phyloP scores from a whole-genome alignment of 2,888 invertebrate genomes.

The Baccha elongata region DNA sequence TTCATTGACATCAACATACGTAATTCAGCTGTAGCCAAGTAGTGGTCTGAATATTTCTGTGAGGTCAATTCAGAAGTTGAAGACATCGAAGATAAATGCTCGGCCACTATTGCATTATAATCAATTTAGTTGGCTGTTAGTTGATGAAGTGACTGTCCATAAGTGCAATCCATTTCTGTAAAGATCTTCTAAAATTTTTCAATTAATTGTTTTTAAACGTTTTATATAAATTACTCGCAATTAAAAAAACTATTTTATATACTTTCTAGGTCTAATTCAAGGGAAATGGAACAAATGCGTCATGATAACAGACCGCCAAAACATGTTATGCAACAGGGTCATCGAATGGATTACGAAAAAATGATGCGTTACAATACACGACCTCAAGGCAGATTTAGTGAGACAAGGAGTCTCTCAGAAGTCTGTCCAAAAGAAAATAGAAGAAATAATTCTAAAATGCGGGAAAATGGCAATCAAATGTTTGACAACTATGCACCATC shows the following conservation, averaged over 20 bases:
- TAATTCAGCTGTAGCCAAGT: no score
- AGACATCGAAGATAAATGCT: no score
- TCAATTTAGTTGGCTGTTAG: no score
- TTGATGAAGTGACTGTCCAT: no score
- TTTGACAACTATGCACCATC: slow-evolving; percentile 45
- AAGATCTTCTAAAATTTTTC: no score
- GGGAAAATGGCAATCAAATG: slow-evolving; percentile 55
- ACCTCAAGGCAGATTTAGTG: slow-evolving; percentile 42
- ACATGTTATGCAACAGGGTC: slow-evolving; percentile 77
- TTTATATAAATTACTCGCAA: no score
- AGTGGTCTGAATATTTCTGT: no score
- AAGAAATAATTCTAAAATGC: slow-evolving; percentile 57
- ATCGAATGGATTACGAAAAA: slow-evolving; percentile 76
- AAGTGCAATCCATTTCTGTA: no score
- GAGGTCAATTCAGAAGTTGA: no score
- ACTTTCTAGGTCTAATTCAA: slow-evolving; percentile 55
- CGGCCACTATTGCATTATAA: no score
- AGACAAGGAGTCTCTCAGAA: slow-evolving; percentile 53
- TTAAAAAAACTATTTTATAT: not conserved
- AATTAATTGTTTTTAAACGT: no score
- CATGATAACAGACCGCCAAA: slow-evolving; percentile 48
- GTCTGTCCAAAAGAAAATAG: slow-evolving; percentile 56
- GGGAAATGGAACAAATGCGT: slow-evolving; percentile 46
- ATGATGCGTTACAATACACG: slow-evolving; percentile 51
- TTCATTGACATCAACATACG: no score